Evolutionary conservation across 2,888 invertebrate species (phyloP).

Genomic region (Choristoneura rosaceana): DNA sequence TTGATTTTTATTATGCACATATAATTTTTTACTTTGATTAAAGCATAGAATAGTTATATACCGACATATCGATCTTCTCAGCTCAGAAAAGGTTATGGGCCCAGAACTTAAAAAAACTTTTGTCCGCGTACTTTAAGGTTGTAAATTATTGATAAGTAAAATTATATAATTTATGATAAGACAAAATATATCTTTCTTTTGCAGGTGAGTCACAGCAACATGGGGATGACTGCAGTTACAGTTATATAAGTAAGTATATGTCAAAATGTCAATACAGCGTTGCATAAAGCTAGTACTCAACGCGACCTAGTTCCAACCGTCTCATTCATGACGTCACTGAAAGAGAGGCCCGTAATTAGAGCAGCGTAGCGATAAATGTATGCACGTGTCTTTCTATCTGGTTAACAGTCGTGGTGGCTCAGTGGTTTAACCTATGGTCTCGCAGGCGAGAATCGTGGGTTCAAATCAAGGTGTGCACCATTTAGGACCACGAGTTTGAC

Average conservation of each 20-base stretch:
- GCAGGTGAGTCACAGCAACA: slow-evolving; percentile 83
- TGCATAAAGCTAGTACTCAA: slow-evolving; percentile 8
- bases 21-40: too few species aligned
- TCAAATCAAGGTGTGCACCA: too few species aligned
- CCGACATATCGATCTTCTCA: too few species aligned
- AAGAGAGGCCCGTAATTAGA: not conserved
- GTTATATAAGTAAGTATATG: slow-evolving; percentile 82
- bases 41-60: too few species aligned
- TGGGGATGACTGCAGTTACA: slow-evolving; percentile 84
- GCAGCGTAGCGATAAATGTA: not conserved
- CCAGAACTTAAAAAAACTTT: not conserved
- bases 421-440: too few species aligned
- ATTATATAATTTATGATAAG: too few species aligned
- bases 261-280: not conserved
- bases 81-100: not conserved
- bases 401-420: too few species aligned
- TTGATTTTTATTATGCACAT: too few species aligned
- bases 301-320: slow-evolving; percentile 32
- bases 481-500: too few species aligned
- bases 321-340: slow-evolving; percentile 22
- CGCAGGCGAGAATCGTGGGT: too few species aligned
- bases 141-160: too few species aligned
- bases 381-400: not conserved
- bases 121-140: too few species aligned
- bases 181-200: slow-evolving; percentile 52